Percentiles rank a stretch among this genome's conserved stretches.
Conservation (phyloP, 2,113 vertebrate species). For the Clarias gariepinus region DNA sequence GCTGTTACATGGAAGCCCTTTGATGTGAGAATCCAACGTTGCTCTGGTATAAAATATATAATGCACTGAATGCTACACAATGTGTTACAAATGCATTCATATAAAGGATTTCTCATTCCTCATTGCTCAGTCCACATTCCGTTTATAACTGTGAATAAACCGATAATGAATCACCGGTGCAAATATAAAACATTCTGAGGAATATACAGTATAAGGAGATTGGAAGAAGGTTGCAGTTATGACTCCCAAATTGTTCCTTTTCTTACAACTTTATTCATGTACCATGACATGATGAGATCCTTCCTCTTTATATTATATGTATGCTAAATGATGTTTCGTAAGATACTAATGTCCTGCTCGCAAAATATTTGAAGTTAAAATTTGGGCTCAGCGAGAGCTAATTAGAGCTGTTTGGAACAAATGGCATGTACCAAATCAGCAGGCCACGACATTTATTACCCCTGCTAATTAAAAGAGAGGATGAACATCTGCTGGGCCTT, state of each 20-base stretch:
- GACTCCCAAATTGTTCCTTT: not conserved
- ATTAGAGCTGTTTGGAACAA: slow-evolving; percentile 46
- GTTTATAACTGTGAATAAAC: not conserved
- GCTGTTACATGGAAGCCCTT: not conserved
- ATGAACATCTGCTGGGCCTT: slow-evolving; percentile 56
- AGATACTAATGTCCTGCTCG: not conserved
- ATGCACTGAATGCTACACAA: not conserved
- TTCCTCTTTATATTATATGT: not conserved
- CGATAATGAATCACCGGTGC: not conserved
- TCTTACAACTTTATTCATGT: not conserved
- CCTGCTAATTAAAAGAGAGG: slow-evolving; percentile 57
- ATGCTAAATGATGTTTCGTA: not conserved
- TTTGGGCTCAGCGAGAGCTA: slow-evolving; percentile 9
- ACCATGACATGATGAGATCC: not conserved
- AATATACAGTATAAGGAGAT: not conserved
- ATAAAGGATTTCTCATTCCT: not conserved
- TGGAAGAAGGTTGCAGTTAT: not conserved
- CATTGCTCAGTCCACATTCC: not conserved
- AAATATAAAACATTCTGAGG: not conserved
- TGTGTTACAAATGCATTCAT: not conserved
- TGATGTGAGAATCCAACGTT: not conserved
- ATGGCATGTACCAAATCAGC: slow-evolving; percentile 48
- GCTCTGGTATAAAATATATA: not conserved
- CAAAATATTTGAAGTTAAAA: slow-evolving; percentile 1
- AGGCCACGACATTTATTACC: slow-evolving; percentile 55